A percentile compares a stretch with the other conserved stretches of the same genome.
Conservation (phyloP, 2,113 vertebrate genomes). For the Corythoichthys haematopterus region DNA sequence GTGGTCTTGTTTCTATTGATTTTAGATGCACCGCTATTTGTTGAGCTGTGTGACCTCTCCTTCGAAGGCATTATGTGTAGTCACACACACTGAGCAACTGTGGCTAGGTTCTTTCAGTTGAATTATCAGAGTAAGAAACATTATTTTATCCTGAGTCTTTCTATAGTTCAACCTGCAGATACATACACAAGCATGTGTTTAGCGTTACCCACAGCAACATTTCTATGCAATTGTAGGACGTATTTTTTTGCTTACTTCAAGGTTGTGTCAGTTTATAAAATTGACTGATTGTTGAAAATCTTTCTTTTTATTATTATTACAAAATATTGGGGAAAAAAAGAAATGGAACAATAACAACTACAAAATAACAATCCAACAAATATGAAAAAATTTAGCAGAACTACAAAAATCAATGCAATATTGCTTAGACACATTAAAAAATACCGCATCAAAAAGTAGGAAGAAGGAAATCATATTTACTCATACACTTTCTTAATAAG, state of each 20-base stretch:
- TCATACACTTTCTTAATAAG: too few relatives aligned
- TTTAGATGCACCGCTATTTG: background rate
- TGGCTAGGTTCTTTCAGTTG: background rate
- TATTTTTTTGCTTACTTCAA: background rate
- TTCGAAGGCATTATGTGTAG: background rate
- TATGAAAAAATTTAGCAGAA: too few relatives aligned
- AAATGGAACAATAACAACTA: too few relatives aligned
- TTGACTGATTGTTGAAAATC: too few relatives aligned
- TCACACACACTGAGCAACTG: background rate
- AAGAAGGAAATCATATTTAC: too few relatives aligned
- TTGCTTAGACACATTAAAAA: too few relatives aligned
- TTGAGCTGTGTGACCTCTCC: background rate
- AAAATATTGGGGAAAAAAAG: too few relatives aligned
- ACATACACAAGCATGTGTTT: background rate
- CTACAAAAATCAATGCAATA: too few relatives aligned
- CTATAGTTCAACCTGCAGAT: background rate
- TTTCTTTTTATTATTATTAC: too few relatives aligned
- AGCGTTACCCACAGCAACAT: background rate
- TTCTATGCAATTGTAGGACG: background rate
- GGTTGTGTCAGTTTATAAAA: background rate
- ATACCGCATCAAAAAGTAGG: too few relatives aligned
- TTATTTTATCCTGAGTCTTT: background rate
- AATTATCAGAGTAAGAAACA: background rate
- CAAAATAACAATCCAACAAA: too few relatives aligned
- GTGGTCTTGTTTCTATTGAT: background rate